phyloP scores from a whole-genome alignment of 2,797 vertebrate genomes.

The Mycteria americana region DNA sequence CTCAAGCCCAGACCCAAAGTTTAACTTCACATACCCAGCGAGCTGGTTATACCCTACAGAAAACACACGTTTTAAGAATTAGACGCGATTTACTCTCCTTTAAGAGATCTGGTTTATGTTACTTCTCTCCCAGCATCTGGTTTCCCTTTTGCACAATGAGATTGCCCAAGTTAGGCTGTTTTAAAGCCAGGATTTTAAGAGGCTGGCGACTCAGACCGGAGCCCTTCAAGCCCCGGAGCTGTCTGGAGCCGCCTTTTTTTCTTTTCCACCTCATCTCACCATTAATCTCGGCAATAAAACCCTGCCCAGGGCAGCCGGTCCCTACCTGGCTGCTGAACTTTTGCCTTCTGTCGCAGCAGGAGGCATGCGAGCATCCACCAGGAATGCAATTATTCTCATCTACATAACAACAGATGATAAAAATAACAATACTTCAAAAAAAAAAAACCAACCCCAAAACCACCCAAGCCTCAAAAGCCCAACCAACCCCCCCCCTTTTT shows the following conservation, averaged over 20 bases:
- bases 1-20: not conserved
- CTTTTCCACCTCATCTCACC: not conserved
- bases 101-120: not conserved
- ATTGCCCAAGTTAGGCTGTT: constrained; percentile 19
- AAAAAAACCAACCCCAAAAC: too few relatives aligned
- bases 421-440: not conserved
- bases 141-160: not conserved
- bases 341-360: not conserved
- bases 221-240: not conserved
- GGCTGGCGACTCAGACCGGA: not conserved
- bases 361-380: not conserved
- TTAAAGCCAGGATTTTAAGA: not conserved
- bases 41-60: not conserved
- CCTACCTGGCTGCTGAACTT: constrained; percentile 23
- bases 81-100: not conserved
- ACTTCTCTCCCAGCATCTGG: not conserved
- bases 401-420: not conserved
- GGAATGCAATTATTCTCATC: not conserved
- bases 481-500: not conserved
- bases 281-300: not conserved
- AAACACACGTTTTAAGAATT: not conserved
- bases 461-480: not conserved
- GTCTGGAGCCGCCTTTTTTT: not conserved
- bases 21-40: not conserved
- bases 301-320: not conserved